Evolutionary conservation across 2,888 invertebrate species (phyloP).

Genomic region (Lissocephala sabroskyi): DNA sequence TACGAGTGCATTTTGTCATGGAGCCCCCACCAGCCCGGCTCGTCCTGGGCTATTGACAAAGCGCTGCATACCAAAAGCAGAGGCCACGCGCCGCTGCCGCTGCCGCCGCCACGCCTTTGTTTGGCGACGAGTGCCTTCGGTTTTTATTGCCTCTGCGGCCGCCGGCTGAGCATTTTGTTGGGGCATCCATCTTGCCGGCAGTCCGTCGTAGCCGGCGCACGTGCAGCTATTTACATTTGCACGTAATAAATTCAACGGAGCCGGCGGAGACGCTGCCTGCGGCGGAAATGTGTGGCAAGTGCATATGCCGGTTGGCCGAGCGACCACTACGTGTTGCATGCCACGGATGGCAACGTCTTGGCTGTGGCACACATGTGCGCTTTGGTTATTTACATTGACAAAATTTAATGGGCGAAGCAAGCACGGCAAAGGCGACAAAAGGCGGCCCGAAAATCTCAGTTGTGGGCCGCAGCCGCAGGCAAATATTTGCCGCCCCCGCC

Average conservation of each 20-base stretch:
- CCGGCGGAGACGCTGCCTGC: constrained; percentile 9
- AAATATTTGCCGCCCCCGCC: constrained; percentile 1
- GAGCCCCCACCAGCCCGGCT: no score
- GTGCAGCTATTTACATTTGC: constrained; percentile 69
- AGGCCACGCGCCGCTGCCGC: not conserved
- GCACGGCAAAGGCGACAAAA: constrained; percentile 5
- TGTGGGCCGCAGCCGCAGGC: not conserved
- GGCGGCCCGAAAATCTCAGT: not conserved
- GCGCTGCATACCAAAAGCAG: constrained; percentile 17
- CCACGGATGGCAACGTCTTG: constrained; percentile 13
- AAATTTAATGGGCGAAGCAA: constrained; percentile 61
- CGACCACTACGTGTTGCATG: constrained; percentile 62
- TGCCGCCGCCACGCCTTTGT: not conserved
- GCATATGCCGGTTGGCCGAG: constrained; percentile 37
- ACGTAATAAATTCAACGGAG: constrained; percentile 62
- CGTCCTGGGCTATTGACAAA: constrained; percentile 59
- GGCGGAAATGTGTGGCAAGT: constrained; percentile 52
- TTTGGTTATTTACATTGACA: constrained; percentile 57
- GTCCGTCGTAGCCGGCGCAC: constrained; percentile 34
- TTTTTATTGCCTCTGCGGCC: constrained; percentile 41
- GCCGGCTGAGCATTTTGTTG: not conserved
- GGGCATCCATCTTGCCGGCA: constrained; percentile 27
- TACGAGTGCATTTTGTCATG: no score
- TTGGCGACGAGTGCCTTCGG: constrained; percentile 42
- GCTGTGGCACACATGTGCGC: not conserved